Conservation (phyloP, 2,888 invertebrate species). For the Leptura quadrifasciata region DNA sequence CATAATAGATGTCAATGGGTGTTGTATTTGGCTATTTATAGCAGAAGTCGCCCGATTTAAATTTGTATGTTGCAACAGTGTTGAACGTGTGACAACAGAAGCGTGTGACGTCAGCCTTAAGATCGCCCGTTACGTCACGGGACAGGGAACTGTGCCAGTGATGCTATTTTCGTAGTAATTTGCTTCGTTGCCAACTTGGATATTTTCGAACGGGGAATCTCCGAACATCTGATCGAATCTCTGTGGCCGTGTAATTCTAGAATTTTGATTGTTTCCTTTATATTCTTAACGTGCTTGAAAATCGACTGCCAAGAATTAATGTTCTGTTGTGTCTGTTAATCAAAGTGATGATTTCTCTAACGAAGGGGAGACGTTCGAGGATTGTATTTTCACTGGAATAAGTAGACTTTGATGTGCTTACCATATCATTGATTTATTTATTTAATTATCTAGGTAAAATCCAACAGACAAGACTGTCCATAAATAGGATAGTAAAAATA, state of each 20-base stretch:
- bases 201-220: background rate
- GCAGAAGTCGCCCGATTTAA: constrained; percentile 1
- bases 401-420: too few relatives aligned
- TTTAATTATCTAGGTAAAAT: too few relatives aligned
- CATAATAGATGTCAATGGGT: constrained; percentile 10
- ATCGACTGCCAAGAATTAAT: background rate
- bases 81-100: constrained; percentile 38
- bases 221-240: background rate
- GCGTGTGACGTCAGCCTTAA: constrained; percentile 47
- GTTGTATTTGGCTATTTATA: constrained; percentile 8
- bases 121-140: constrained; percentile 48
- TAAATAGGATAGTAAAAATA: too few relatives aligned
- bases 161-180: constrained; percentile 44
- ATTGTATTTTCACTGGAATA: too few relatives aligned
- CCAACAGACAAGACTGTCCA: too few relatives aligned
- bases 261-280: background rate
- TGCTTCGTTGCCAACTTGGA: constrained; percentile 1
- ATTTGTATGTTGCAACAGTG: background rate
- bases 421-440: too few relatives aligned
- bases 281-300: background rate
- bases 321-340: too few relatives aligned
- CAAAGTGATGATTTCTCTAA: too few relatives aligned
- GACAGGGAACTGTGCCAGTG: constrained; percentile 44
- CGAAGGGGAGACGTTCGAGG: too few relatives aligned
- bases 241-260: background rate